Evolutionary conservation across 2,888 invertebrate species (phyloP), one percentile per base, ranked within the genome.

Genomic region (Acrocera orbiculus): DNA sequence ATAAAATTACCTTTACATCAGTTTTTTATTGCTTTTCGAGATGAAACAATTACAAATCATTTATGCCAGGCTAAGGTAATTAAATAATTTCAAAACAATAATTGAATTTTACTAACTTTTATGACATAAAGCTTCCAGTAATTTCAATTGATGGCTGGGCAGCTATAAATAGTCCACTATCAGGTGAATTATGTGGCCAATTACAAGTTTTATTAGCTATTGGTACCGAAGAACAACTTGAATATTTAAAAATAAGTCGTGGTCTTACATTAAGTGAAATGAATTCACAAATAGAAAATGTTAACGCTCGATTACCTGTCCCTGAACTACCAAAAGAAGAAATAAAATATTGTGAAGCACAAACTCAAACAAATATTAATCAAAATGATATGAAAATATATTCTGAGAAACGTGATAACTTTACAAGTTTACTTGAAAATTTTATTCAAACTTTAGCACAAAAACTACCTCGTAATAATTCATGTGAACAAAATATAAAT

Each of bases 111-210:
- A 17, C 11, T 14, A 27, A 22, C 5, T 16, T 16, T 16, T 30
- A 11, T 28, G 16, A 23, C 9, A 25, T 53, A 36, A 41, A 70
- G 67, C 50, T 68, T 42, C 73, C 73, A 15, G 65, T 71, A 8
- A 65, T 72, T 42, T 66, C 67, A 28, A 63, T 66, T 9, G 72
- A 73, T 47, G 66, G 64, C 44, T 72, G 70, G 69, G 61, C 66
- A 27, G 56, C 66, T 7, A 63, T 73, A 32, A 45, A 54, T 3
- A 56, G 62, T 43, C 59, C 63, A 17, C 47, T 58, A 16, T 58
- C 57, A 9, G 60, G 63, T 22, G 49, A 56, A 27, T 47, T 58
- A 13, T 48, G 62, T 35, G 73, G 73, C 2, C 65, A 71, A 47
- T 51, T 69, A 4, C 63, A 67, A 45, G 64, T 69, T 26, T 45